Percentiles rank a stretch among this genome's conserved stretches.
These are phyloP conservation scores for Pandion haliaetus DNA, from an alignment of 2,113 vertebrate species.

Conservation along the genomic window DNA sequence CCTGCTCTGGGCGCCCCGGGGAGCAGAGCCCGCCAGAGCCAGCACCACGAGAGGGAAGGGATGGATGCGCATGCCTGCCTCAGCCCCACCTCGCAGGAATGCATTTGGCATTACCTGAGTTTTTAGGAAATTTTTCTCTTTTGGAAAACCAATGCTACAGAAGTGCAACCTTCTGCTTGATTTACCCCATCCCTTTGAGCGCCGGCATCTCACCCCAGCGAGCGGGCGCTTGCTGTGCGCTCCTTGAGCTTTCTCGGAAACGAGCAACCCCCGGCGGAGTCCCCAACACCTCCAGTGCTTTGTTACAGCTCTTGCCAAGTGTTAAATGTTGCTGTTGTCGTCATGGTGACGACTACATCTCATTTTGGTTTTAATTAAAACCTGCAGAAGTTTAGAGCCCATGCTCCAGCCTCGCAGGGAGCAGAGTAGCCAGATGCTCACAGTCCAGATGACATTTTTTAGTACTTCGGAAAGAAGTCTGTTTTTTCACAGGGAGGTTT, in stretches of 20 bases:
- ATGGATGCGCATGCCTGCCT: background rate
- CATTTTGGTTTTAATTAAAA: constrained; percentile 40
- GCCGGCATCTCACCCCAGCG: fast-evolving
- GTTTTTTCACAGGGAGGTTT: background rate
- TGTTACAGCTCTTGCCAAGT: background rate
- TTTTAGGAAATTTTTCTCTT: background rate
- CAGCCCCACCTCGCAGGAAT: background rate
- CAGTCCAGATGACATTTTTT: background rate
- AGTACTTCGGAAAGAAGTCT: background rate
- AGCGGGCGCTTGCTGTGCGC: fast-evolving
- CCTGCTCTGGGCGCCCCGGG: fast-evolving
- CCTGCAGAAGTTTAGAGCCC: background rate
- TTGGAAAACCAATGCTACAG: background rate
- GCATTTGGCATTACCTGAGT: background rate
- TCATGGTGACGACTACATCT: background rate
- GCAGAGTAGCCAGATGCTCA: background rate
- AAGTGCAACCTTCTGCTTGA: background rate
- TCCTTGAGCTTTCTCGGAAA: background rate
- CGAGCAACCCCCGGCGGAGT: background rate
- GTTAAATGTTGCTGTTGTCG: background rate
- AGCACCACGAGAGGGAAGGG: background rate
- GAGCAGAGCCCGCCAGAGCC: background rate
- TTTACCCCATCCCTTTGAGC: background rate
- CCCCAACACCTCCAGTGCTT: constrained; percentile 16
- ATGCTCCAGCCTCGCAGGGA: background rate